These are phyloP conservation scores for Tinea semifulvella DNA, from an alignment of 2,888 invertebrate species.

Conservation along the genomic window DNA sequence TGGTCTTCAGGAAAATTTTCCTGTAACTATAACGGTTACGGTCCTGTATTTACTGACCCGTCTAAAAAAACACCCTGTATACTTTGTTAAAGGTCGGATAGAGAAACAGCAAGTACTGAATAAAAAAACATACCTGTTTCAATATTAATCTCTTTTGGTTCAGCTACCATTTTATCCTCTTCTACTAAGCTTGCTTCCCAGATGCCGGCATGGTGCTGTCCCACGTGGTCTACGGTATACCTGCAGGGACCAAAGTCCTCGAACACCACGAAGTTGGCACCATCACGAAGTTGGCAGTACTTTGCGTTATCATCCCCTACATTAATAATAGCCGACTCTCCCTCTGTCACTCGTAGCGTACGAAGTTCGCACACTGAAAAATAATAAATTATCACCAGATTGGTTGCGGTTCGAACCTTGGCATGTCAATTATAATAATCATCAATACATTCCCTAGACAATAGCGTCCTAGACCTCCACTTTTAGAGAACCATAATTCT, in stretches of 20 bases:
- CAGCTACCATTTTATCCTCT: background rate
- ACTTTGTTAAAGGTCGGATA: too few species aligned
- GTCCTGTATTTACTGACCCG: too few species aligned
- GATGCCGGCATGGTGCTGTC: background rate
- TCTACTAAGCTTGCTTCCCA: background rate
- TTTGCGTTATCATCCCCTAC: background rate
- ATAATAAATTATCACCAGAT: background rate
- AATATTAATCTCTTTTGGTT: background rate
- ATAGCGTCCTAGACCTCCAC: too few species aligned
- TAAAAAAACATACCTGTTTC: constrained; percentile 1
- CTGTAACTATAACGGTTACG: too few species aligned
- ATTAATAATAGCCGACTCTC: background rate
- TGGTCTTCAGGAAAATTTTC: too few species aligned
- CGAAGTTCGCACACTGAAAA: background rate
- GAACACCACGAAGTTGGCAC: background rate
- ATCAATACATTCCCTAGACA: too few species aligned
- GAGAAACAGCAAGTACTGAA: too few species aligned
- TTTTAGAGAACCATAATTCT: too few species aligned
- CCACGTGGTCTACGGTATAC: background rate
- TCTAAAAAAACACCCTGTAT: too few species aligned
- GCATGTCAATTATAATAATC: too few species aligned
- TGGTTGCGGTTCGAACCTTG: too few species aligned
- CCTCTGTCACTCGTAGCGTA: background rate
- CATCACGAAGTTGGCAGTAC: background rate
- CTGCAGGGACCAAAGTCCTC: background rate